These are phyloP conservation scores for Colletes gigas DNA, from an alignment of 1,140 invertebrate species.

Conservation along the genomic window DNA sequence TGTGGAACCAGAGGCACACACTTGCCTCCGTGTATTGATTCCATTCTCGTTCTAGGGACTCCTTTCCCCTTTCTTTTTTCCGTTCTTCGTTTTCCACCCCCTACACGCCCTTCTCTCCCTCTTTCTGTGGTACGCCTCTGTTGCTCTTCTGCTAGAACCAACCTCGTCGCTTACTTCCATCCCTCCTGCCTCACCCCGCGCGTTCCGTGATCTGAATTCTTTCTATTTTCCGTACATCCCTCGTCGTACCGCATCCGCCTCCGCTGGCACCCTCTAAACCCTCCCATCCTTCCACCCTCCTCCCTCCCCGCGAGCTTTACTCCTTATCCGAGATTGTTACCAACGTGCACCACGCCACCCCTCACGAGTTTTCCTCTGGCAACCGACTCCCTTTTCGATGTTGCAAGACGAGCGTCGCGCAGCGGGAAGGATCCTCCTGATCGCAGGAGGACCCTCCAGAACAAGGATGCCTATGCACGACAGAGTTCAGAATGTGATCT, in stretches of 20 bases:
- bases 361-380: conserved; percentile 46
- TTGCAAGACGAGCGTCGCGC: conserved; percentile 55
- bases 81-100: conserved; percentile 55
- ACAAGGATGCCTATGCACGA: conserved; percentile 15
- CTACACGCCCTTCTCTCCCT: conserved; percentile 50
- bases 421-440: conserved; percentile 51
- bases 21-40: conserved; percentile 76
- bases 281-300: conserved; percentile 22
- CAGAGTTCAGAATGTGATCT: conserved; percentile 28
- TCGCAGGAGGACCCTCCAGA: conserved; percentile 38
- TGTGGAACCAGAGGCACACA: conserved; percentile 74
- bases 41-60: conserved; percentile 74
- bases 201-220: conserved; percentile 77
- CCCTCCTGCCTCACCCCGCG: conserved; percentile 22
- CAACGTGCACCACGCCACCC: conserved; percentile 59
- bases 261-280: conserved; percentile 37
- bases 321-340: conserved; percentile 78
- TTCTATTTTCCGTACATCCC: conserved; percentile 73
- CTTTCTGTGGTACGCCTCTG: conserved; percentile 46
- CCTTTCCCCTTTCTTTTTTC: conserved; percentile 57
- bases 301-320: conserved; percentile 63
- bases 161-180: conserved; percentile 62
- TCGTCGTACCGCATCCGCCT: conserved; percentile 59
- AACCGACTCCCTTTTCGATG: conserved; percentile 30
- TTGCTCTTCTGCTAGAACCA: conserved; percentile 63